Base-by-base conservation (phyloP, 2,888 invertebrate species). In the Pristionchus exspectatus region DNA sequence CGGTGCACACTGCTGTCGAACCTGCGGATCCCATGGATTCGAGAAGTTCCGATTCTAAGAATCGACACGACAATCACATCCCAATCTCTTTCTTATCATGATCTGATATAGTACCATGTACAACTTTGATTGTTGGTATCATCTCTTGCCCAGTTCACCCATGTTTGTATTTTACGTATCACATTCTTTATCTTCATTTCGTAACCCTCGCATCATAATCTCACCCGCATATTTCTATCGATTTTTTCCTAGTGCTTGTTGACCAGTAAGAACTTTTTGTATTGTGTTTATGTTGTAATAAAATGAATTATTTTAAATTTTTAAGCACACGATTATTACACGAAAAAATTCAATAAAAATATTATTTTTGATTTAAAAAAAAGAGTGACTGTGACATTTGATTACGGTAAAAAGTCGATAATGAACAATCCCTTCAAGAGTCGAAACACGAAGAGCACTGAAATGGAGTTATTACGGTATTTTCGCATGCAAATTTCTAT, bases 1-100 rank as follows among this genome's bases (percentile, higher is more conserved):
- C 89, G 93, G 93, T n/a, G 90, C 91, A 14, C 92, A 91, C 92
- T 94, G 94, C 91, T 94, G 94, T 89, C 83, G 90, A 44, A 94
- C 93, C 21, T 94, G 94, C 90, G 90, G 72, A 50, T 54, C 86
- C 21, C 50, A 74, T 66, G 89, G 89, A 83, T 89, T 84, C 84
- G 84, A 89, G 84, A 83, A 81, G 81, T 88, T 88, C 88, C 56
- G 81, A 59, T 88, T 88, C 88, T 88, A 33, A 59, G 63, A 54
- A 54, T 56, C 83, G 83, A 83, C 9, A 44, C 27, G 72, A 27
- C 44, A 44, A 24, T 69, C 30, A 59, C 59, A 59, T 30, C 69
- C 27, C 69, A 27, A n/a, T 69, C 27, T 44, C 77, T 44, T 16
- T 77, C 50, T 16, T 24, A 44, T 33, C 44, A 5, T 24, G 44